Evolutionary conservation across 2,113 vertebrate species (phyloP).

Genomic region (Synchiropus splendidus): DNA sequence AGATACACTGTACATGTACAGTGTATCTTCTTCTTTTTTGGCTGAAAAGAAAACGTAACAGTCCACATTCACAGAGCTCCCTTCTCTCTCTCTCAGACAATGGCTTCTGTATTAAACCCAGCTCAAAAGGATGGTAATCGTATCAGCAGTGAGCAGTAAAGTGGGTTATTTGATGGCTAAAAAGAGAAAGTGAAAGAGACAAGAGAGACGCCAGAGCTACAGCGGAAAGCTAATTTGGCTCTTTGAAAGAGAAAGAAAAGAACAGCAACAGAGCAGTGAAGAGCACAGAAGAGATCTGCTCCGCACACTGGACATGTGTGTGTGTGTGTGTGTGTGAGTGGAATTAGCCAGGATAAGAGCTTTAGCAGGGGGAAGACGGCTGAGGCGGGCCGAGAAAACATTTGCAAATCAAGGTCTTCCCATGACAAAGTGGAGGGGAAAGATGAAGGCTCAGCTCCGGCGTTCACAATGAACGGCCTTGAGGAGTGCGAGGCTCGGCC

Average conservation of each 20-base stretch:
- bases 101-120: conserved; percentile 48
- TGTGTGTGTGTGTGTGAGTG: conserved; percentile 7
- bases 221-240: conserved; percentile 48
- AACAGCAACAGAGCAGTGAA: conserved; percentile 34
- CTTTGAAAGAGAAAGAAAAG: conserved; percentile 51
- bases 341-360: conserved; percentile 13
- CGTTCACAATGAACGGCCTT: conserved; percentile 34
- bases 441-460: conserved; percentile 13
- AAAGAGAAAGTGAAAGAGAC: conserved; percentile 51
- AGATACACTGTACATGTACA: too few species aligned
- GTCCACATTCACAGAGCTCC: conserved; percentile 31
- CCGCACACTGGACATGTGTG: too few species aligned
- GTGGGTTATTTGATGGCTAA: conserved; percentile 55
- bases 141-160: conserved; percentile 52
- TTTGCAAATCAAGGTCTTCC: conserved; percentile 16
- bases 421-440: conserved; percentile 23
- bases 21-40: too few species aligned
- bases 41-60: conserved; percentile 27
- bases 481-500: conserved; percentile 17
- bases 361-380: too few species aligned
- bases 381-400: conserved; percentile 2
- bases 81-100: conserved; percentile 27
- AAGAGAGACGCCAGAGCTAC: conserved; percentile 42
- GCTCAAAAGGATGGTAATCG: conserved; percentile 49
- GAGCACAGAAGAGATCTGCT: conserved; percentile 38